These are phyloP conservation scores for Anoplolepis gracilipes DNA, from an alignment of 1,140 invertebrate species.

Conservation along the genomic window DNA sequence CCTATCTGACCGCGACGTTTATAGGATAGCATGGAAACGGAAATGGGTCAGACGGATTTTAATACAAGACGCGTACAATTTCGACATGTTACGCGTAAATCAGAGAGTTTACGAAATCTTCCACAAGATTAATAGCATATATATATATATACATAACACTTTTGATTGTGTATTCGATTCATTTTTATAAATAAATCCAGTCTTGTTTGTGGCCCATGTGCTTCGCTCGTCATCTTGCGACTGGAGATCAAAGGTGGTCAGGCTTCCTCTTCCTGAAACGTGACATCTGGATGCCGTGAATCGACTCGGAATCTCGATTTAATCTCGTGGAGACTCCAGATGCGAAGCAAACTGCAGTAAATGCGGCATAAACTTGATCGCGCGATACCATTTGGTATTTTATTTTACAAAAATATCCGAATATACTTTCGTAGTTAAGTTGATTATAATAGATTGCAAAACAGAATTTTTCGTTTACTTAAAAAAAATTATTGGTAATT, in stretches of 20 bases:
- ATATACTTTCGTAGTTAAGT: not conserved
- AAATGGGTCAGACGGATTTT: constrained; percentile 77
- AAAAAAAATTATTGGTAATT: not conserved
- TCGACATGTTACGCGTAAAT: not conserved
- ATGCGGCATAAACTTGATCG: constrained; percentile 12
- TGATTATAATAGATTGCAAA: not conserved
- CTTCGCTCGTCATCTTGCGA: constrained; percentile 27
- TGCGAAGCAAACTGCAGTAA: constrained; percentile 10
- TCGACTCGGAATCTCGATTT: constrained; percentile 53
- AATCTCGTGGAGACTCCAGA: constrained; percentile 54
- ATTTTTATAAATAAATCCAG: constrained; percentile 22
- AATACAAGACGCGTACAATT: constrained; percentile 16
- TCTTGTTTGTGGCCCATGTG: not conserved
- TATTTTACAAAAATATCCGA: not conserved
- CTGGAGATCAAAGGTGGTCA: constrained; percentile 30
- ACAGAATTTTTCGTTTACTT: too few species aligned
- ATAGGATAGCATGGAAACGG: constrained; percentile 64
- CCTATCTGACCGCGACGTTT: constrained; percentile 72
- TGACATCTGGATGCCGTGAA: constrained; percentile 77
- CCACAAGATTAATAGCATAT: not conserved
- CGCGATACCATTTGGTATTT: not conserved
- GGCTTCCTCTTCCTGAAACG: constrained; percentile 66
- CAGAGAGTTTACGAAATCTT: not conserved
- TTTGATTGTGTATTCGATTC: not conserved
- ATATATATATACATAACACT: not conserved